These are phyloP conservation scores for Xanthorhoe designata DNA, from an alignment of 2,888 invertebrate genomes.

Conservation along the genomic window DNA sequence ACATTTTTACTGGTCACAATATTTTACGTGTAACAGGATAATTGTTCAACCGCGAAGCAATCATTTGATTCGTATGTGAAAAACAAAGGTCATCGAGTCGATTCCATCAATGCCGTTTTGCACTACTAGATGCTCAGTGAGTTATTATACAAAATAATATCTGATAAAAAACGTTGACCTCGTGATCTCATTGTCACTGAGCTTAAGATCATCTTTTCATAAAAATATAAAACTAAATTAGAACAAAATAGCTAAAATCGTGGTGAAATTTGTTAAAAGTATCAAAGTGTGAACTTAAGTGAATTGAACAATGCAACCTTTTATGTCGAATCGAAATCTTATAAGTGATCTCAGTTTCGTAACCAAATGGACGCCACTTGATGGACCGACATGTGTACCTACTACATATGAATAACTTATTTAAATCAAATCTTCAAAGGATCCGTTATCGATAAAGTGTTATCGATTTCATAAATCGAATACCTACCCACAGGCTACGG, in stretches of 20 bases:
- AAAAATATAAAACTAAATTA: constrained; percentile 18
- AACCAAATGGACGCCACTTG: constrained; percentile 43
- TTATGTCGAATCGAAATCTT: constrained; percentile 49
- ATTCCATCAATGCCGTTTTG: constrained; percentile 73
- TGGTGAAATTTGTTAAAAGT: constrained; percentile 11
- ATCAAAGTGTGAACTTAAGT: constrained; percentile 26
- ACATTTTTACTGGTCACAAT: too few species aligned
- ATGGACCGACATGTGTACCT: constrained; percentile 45
- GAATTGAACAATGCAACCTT: constrained; percentile 36
- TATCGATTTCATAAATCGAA: constrained; percentile 73
- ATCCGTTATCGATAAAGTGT: constrained; percentile 60
- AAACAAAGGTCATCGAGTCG: constrained; percentile 65
- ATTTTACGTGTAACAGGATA: neutral
- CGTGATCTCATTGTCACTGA: constrained; percentile 67
- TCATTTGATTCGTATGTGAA: constrained; percentile 42
- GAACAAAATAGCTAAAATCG: neutral
- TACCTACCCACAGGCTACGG: constrained; percentile 65
- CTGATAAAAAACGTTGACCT: constrained; percentile 73
- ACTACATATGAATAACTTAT: constrained; percentile 55
- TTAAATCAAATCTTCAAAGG: constrained; percentile 63
- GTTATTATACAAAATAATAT: constrained; percentile 66
- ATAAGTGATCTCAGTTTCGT: constrained; percentile 50
- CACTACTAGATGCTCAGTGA: constrained; percentile 60
- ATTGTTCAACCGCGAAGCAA: constrained; percentile 15
- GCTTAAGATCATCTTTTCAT: constrained; percentile 31